phyloP scores from a whole-genome alignment of 2,797 vertebrate genomes.

The Sebastiscus tertius region DNA sequence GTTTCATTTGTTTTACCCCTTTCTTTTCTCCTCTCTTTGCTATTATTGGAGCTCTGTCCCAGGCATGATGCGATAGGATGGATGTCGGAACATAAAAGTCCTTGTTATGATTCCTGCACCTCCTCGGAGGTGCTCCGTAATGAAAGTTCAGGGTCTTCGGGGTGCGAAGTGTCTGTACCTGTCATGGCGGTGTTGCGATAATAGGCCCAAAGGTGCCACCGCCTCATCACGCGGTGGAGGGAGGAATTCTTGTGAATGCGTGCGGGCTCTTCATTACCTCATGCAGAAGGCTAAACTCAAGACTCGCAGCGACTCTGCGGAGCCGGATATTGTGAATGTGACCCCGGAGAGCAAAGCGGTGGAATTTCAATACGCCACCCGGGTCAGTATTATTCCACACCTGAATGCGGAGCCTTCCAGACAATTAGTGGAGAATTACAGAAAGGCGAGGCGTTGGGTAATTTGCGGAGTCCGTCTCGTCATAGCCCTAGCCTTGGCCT shows the following conservation, averaged over 20 bases:
- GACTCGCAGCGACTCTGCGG: conserved; percentile 53
- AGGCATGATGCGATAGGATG: conserved; percentile 40
- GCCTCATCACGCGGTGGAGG: conserved; percentile 50
- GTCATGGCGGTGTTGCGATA: conserved; percentile 68
- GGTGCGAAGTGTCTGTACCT: conserved; percentile 60
- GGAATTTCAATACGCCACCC: conserved; percentile 74
- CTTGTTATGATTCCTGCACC: conserved; percentile 70
- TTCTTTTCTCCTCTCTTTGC: background rate
- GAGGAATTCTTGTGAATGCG: conserved; percentile 63
- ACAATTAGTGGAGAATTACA: conserved; percentile 83
- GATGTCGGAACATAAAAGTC: conserved; percentile 68
- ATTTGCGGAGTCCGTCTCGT: conserved; percentile 72
- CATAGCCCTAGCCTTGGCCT: conserved; percentile 59
- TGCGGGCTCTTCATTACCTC: conserved; percentile 71
- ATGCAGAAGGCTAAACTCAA: conserved; percentile 68
- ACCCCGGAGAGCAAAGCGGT: conserved; percentile 67
- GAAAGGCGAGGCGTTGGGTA: conserved; percentile 68
- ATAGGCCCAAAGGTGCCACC: conserved; percentile 75
- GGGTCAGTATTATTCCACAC: conserved; percentile 78
- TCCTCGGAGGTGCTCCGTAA: conserved; percentile 62
- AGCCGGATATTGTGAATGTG: conserved; percentile 71
- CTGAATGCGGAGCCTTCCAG: conserved; percentile 79
- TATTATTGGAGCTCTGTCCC: conserved; percentile 43
- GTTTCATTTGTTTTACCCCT: conserved; percentile 40
- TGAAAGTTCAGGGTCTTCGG: conserved; percentile 72